phyloP scores from a whole-genome alignment of 2,113 vertebrate species.

The Nymphicus hollandicus region DNA sequence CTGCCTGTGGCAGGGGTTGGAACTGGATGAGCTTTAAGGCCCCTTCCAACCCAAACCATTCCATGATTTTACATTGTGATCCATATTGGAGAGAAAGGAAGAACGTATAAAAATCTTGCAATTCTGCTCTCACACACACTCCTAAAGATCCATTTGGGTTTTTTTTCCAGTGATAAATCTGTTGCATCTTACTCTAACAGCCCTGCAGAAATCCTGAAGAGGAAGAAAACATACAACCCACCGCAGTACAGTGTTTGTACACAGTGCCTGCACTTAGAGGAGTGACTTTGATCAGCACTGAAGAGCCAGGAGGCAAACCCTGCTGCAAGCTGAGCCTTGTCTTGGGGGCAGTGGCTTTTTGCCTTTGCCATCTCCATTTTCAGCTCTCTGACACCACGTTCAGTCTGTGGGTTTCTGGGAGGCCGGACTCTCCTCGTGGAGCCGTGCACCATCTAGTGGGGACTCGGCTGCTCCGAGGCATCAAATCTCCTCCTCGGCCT shows the following conservation, averaged over 20 bases:
- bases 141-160: background rate
- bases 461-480: background rate
- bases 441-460: conserved; percentile 41
- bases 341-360: background rate
- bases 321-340: background rate
- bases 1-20: background rate
- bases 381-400: rapidly evolving
- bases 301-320: background rate
- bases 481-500: background rate
- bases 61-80: background rate
- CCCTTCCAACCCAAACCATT: background rate
- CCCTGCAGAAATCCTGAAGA: background rate
- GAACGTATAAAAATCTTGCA: background rate
- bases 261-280: rapidly evolving
- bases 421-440: background rate
- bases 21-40: background rate
- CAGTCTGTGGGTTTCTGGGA: background rate
- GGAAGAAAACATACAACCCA: background rate
- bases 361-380: background rate
- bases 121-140: background rate
- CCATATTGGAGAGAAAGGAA: background rate
- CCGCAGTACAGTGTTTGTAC: rapidly evolving
- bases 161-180: background rate
- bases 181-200: background rate
- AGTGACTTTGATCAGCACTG: background rate